These are phyloP conservation scores for Sebastes nivosus DNA, from an alignment of 2,797 vertebrate species.

Conservation along the genomic window DNA sequence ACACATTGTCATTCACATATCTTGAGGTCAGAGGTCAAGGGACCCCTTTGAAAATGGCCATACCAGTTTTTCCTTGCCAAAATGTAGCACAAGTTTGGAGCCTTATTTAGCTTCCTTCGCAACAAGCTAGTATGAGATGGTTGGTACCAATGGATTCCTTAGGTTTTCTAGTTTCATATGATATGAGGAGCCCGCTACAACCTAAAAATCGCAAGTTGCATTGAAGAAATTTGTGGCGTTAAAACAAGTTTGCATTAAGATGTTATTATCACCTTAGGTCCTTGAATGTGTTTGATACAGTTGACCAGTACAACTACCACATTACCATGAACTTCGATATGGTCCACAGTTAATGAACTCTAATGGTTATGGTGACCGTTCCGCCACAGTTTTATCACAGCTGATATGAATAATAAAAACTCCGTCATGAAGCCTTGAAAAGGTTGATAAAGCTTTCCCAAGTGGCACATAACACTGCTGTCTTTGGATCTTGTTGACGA, in stretches of 20 bases:
- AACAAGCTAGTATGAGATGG: accelerated
- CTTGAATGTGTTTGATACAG: not conserved
- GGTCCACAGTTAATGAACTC: not conserved
- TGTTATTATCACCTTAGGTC: not conserved
- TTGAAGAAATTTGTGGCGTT: too few species aligned
- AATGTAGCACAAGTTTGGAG: too few species aligned
- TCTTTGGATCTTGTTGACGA: not conserved
- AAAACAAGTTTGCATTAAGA: too few species aligned
- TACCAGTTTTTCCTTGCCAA: too few species aligned
- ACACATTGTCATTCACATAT: accelerated
- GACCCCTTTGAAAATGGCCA: too few species aligned
- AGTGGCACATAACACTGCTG: not conserved
- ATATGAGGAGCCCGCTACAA: too few species aligned
- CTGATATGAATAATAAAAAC: conserved; percentile 3
- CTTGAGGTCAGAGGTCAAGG: too few species aligned
- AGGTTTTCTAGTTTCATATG: too few species aligned
- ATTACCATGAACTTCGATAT: not conserved
- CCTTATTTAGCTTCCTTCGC: accelerated
- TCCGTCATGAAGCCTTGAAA: not conserved
- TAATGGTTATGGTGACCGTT: not conserved
- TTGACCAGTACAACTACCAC: not conserved
- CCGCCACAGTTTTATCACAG: not conserved
- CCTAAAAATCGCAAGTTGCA: too few species aligned
- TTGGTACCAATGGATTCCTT: too few species aligned
- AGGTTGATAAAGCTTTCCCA: conserved; percentile 4